phyloP scores from a whole-genome alignment of 2,113 vertebrate genomes.

The Anhinga anhinga region DNA sequence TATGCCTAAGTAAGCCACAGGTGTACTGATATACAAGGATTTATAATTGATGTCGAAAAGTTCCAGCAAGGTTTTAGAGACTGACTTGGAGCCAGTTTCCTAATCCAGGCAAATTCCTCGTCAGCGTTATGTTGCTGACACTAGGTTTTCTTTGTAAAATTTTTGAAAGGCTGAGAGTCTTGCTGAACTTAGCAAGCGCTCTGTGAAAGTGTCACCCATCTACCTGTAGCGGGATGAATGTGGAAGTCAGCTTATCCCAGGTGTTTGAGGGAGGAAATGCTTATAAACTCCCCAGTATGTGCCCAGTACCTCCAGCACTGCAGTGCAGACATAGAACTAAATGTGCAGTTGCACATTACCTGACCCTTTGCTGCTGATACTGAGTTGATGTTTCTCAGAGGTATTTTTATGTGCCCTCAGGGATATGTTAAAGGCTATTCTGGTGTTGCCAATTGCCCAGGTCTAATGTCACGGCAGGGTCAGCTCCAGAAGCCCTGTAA shows the following conservation, averaged over 20 bases:
- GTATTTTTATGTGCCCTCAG: neutral
- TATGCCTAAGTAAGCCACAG: neutral
- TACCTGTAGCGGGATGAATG: neutral
- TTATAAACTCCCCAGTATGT: neutral
- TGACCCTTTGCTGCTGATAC: neutral
- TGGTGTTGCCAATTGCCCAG: neutral
- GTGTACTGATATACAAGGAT: neutral
- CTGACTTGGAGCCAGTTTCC: neutral
- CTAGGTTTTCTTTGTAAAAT: neutral
- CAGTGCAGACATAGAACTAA: neutral
- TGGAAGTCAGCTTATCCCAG: neutral
- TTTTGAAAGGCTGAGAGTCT: neutral
- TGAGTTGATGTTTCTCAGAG: neutral
- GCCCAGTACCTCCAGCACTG: neutral
- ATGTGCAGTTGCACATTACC: neutral
- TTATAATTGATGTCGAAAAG: neutral
- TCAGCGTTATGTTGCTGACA: neutral
- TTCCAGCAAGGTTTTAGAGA: neutral
- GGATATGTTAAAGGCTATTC: neutral
- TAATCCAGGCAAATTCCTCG: neutral
- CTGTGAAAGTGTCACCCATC: neutral
- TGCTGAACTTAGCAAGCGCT: neutral
- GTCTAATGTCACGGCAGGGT: neutral
- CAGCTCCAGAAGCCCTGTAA: neutral
- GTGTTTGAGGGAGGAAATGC: neutral